These are phyloP conservation scores for Ptyas mucosa DNA, from an alignment of 2,113 vertebrate species.

Conservation along the genomic window DNA sequence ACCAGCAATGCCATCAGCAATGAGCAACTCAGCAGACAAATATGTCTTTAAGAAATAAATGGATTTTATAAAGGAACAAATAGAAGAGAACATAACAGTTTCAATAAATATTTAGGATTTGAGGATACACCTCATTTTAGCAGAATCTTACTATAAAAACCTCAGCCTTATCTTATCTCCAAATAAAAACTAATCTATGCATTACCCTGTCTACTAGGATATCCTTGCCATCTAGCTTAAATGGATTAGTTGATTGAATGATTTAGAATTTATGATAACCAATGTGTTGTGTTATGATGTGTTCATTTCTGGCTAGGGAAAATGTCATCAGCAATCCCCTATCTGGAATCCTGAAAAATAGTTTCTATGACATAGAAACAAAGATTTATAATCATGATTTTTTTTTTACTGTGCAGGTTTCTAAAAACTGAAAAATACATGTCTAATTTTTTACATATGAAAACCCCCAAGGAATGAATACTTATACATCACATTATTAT, in stretches of 20 bases:
- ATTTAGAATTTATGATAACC: background rate
- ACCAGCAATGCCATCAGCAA: background rate
- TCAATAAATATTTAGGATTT: background rate
- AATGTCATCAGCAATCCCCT: background rate
- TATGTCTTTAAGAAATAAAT: background rate
- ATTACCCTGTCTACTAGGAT: background rate
- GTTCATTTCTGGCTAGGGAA: background rate
- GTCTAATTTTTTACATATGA: background rate
- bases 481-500: background rate
- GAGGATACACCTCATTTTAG: background rate
- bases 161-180: background rate
- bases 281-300: background rate
- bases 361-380: background rate
- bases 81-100: background rate
- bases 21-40: background rate
- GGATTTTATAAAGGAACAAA: background rate
- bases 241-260: background rate
- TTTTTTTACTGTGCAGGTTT: background rate
- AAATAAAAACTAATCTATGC: slow-evolving; percentile 25
- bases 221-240: background rate
- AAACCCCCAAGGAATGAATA: background rate
- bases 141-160: background rate
- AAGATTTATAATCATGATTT: background rate
- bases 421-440: background rate
- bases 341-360: background rate